These are phyloP conservation scores for Marmota monax DNA, from an alignment of 2,113 vertebrate species.

Conservation along the genomic window DNA sequence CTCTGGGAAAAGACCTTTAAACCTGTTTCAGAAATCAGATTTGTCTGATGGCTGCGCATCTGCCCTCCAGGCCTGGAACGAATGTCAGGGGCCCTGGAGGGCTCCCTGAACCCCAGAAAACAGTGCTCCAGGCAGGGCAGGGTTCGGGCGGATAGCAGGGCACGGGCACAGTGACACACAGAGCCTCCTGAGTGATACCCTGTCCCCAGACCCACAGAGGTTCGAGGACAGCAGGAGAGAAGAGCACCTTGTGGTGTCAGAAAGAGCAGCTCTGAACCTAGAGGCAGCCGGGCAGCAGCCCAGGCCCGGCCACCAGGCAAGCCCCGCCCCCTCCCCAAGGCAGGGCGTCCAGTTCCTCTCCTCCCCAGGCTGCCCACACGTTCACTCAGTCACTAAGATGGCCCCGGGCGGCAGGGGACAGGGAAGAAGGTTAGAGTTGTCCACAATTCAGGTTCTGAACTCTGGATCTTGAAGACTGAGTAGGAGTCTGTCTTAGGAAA, in stretches of 20 bases:
- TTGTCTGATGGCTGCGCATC: neutral
- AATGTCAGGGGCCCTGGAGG: neutral
- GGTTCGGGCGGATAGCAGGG: no score
- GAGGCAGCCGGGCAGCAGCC: neutral
- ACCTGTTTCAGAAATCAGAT: constrained; percentile 47
- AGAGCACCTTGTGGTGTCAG: neutral
- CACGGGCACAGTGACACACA: neutral
- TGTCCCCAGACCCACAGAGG: neutral
- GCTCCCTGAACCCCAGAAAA: neutral
- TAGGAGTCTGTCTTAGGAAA: no score
- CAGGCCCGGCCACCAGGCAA: accelerated
- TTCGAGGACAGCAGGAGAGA: neutral
- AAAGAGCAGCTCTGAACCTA: neutral
- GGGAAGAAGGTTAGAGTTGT: neutral
- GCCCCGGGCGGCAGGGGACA: neutral
- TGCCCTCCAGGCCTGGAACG: constrained; percentile 30
- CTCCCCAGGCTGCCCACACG: neutral
- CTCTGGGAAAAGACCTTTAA: constrained; percentile 73
- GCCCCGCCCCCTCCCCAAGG: neutral
- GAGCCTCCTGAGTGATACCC: neutral
- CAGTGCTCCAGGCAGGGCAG: neutral
- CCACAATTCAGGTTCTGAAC: neutral
- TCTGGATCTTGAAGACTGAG: neutral
- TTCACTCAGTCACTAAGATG: neutral
- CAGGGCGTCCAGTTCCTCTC: neutral